These are phyloP conservation scores for Hiodon alosoides DNA, from an alignment of 2,113 vertebrate species.

Conservation along the genomic window DNA sequence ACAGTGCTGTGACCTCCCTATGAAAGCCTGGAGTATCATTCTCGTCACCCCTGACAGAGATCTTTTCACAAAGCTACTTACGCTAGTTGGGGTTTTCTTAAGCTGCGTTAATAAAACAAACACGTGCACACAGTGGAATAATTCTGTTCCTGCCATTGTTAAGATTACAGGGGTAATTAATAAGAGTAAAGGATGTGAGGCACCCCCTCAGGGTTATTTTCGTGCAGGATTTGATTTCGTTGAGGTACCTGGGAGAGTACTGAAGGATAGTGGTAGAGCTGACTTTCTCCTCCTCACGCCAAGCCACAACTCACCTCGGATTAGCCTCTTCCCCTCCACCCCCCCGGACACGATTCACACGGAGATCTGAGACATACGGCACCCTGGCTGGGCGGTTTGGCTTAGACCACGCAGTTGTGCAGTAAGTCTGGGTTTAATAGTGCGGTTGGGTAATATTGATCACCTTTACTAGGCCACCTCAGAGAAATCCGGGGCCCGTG, in stretches of 20 bases:
- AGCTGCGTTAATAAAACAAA: conserved; percentile 45
- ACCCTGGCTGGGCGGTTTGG: conserved; percentile 7
- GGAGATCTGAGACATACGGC: conserved; percentile 18
- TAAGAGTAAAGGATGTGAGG: not conserved
- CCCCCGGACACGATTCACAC: conserved; percentile 8
- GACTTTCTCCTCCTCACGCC: not conserved
- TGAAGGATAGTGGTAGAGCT: not conserved
- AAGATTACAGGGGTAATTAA: not conserved
- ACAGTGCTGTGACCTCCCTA: conserved; percentile 20
- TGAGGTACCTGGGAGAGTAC: too few species aligned
- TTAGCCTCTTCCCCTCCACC: not conserved
- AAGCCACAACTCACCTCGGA: not conserved
- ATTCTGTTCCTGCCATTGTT: not conserved
- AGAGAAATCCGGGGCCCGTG: not conserved
- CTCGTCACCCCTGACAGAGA: conserved; percentile 28
- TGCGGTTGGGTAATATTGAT: conserved; percentile 10
- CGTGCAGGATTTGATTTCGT: not conserved
- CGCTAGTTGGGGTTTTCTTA: conserved; percentile 41
- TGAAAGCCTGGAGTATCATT: conserved; percentile 26
- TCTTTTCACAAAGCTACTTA: conserved; percentile 48
- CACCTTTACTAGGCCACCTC: not conserved
- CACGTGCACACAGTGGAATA: conserved; percentile 15
- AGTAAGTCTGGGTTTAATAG: conserved; percentile 14
- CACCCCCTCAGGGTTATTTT: too few species aligned
- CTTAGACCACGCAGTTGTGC: not conserved